Base-by-base conservation (phyloP, 2,113 vertebrate genomes). In the Paraplagusia blochii region DNA sequence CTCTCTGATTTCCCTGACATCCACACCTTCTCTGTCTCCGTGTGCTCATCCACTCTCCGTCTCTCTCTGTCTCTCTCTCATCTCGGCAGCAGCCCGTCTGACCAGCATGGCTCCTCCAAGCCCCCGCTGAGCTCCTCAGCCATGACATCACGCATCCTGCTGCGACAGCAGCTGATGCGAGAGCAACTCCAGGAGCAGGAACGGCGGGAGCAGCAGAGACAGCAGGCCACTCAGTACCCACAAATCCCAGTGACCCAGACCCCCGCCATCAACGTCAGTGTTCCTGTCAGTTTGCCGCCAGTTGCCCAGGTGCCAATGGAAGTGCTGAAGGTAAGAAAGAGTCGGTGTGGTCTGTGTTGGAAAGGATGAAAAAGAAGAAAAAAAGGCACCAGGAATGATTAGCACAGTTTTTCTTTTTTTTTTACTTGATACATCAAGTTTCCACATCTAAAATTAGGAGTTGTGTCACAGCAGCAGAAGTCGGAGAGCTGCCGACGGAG, bases 171-270 rank as follows among this genome's bases (percentile, higher is more conserved):
- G 92, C 93, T 99, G 92, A 98, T 98, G 96, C 93, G 95, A 85
- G 95, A 99, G 90, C 95, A 98, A 91, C 94, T 99, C 79, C 94
- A 97, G 88, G 94, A 98, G 89, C 95, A 99, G 81, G 96, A 98
- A 85, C 92, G 95, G 55, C 91, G 94, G 68, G 96, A 98, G 86
- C 93, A 94, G 86, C 93, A 94, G 90, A 90, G 93, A 81, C 94
- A 94, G 40, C 94, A 92, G 72, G 91, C 92, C 81, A 90, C 94
- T 83, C 94, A 92, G 53, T 94, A 85, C 80, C 69, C 83, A 19
- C 86, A 85, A 65, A 73, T 69, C 63, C 88, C 93, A 70, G 88
- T 89, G 11, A 80, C 92, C 58, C 95, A 95, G 88, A 98, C 92
- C 44, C 93, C 95, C 18, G 95, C 95, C 89, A 96, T 99, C 88